Conservation (phyloP, 2,113 vertebrate species). For the Solea senegalensis region DNA sequence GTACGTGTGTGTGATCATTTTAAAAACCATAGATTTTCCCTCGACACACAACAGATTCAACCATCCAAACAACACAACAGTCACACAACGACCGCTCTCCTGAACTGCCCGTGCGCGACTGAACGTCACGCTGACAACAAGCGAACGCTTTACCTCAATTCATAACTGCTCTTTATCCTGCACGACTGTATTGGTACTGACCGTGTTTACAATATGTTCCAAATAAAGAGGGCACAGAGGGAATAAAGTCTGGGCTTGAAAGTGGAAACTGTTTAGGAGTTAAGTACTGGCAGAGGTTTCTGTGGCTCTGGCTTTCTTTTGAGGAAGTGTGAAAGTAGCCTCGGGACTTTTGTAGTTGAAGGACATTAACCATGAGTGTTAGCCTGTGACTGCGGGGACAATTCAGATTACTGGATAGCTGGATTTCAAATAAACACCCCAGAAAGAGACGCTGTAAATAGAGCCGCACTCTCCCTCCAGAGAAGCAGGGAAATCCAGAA, state of each 20-base stretch:
- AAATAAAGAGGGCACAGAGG: conserved; percentile 74
- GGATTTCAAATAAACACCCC: conserved; percentile 73
- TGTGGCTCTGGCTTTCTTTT: conserved; percentile 39
- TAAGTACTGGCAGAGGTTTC: conserved; percentile 58
- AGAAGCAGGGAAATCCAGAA: conserved; percentile 28
- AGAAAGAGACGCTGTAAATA: conserved; percentile 74
- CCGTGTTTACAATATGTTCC: conserved; percentile 71
- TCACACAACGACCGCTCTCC: conserved; percentile 32
- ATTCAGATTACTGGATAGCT: conserved; percentile 15
- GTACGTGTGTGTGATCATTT: conserved; percentile 32
- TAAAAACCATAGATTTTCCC: conserved; percentile 21
- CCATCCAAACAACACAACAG: conserved; percentile 51
- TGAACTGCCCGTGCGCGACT: conserved; percentile 33
- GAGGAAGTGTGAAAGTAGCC: conserved; percentile 67
- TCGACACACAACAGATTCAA: conserved; percentile 34
- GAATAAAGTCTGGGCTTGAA: conserved; percentile 57
- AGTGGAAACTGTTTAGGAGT: conserved; percentile 61
- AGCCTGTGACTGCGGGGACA: conserved; percentile 58
- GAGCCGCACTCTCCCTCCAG: conserved; percentile 32
- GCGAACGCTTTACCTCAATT: conserved; percentile 60
- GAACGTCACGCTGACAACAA: conserved; percentile 54
- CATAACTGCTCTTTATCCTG: conserved; percentile 69
- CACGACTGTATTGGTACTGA: conserved; percentile 70
- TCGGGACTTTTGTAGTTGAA: conserved; percentile 67
- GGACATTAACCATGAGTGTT: conserved; percentile 78